Evolutionary conservation across 2,113 vertebrate species (phyloP), one percentile per base, ranked within the genome.

Genomic region (Hippocampus comes): DNA sequence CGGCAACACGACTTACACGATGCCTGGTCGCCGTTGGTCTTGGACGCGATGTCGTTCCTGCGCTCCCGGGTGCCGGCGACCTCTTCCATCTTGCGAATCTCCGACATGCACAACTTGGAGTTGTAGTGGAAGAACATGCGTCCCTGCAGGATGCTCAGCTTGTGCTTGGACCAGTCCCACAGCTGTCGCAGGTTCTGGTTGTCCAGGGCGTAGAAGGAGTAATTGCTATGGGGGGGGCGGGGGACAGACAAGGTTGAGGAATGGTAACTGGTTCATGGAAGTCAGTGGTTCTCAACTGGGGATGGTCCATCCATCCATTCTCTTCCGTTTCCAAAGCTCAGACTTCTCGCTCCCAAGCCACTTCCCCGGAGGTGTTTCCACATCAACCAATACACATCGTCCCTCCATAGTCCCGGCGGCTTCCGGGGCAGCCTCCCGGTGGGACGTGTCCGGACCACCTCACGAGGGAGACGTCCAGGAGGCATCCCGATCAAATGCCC

Each of bases 131-230:
- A 98, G 84, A 97, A 98, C 80, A 99, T 93, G 75, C 95, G 95
- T 34, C 97, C 96, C 74, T 92, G 91, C 53, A 89, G 79, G 83
- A 99, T 97, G 55, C 91, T 95, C 81, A 99, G 93, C 81, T 95
- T 96, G 92, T 99, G 97, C 59, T 98, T 97, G 86, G 89, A 94
- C 97, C 97, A 99, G 74, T 99, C 96, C 97, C 97, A 99, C 11
- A 99, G 94, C 72, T 99, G 96, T n/a, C 95, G 91, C 53, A 99
- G 91, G 77, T 99, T 99, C 91, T 97, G 94, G 91, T 99, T 99
- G 89, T 99, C 97, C 89, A 98, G 86, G 17, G 95, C 96, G 5
- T 97, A 97, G 90, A 99, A 99, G 0, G 97, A 96, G 0, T 95
- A 97, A 88, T 96, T 98, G 79, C 97, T 99, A 72, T 2, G 30